phyloP scores from a whole-genome alignment of 2,888 invertebrate genomes.

The Lasioglossum zephyrum region DNA sequence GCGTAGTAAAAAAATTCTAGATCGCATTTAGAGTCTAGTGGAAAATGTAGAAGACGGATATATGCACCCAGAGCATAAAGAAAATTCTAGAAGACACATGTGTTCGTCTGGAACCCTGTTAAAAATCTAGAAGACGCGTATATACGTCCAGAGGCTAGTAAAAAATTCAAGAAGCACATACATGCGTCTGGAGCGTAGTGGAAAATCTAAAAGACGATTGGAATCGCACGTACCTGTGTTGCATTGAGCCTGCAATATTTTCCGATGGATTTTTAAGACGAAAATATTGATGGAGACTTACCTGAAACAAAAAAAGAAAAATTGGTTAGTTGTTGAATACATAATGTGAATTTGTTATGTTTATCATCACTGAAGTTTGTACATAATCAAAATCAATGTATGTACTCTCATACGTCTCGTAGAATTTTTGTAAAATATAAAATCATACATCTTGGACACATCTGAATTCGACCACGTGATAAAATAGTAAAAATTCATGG shows the following conservation, averaged over 20 bases:
- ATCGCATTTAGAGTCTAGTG: no score
- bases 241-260: background rate
- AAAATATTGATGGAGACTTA: background rate
- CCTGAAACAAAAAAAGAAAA: background rate
- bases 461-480: background rate
- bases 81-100: no score
- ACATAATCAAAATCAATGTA: no score
- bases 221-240: background rate
- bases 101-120: no score
- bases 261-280: background rate
- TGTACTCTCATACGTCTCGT: background rate
- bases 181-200: background rate
- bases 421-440: background rate
- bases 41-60: no score
- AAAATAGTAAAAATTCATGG: background rate
- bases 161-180: no score
- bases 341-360: background rate
- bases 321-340: background rate
- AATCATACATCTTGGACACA: background rate
- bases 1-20: background rate
- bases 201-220: background rate
- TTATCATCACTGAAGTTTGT: no score
- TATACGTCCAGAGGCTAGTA: no score
- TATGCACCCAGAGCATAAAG: no score
- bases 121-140: no score